phyloP scores from a whole-genome alignment of 2,888 invertebrate species.

The Tachina fera region DNA sequence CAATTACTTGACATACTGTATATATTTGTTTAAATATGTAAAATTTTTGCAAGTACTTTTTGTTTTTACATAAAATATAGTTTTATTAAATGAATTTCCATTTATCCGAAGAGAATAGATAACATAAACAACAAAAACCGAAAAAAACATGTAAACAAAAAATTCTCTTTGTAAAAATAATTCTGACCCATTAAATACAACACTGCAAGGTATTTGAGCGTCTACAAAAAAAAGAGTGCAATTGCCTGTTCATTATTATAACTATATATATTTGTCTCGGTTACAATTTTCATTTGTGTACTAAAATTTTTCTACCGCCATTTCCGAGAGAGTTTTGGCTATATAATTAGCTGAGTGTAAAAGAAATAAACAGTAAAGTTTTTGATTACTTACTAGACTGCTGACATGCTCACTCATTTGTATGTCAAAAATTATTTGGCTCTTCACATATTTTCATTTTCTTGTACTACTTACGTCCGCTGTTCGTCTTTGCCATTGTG shows the following conservation, averaged over 20 bases:
- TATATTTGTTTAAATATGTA: too few species aligned
- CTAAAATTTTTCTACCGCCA: conserved; percentile 62
- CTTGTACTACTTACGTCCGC: conserved; percentile 69
- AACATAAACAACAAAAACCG: conserved; percentile 22
- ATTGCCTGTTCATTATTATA: conserved; percentile 1
- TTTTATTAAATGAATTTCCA: conserved; percentile 7
- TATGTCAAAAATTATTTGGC: conserved; percentile 55
- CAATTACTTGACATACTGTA: too few species aligned
- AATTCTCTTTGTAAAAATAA: conserved; percentile 14
- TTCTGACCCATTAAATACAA: conserved; percentile 69
- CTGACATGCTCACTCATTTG: conserved; percentile 58
- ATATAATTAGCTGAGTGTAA: conserved; percentile 31
- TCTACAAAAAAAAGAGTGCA: conserved; percentile 50
- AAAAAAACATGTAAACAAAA: conserved; percentile 61
- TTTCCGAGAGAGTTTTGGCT: conserved; percentile 51
- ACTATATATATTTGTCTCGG: conserved; percentile 38
- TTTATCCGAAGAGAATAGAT: background rate
- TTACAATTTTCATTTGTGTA: conserved; percentile 44
- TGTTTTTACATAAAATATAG: background rate
- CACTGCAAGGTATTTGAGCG: conserved; percentile 54
- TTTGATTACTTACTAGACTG: conserved; percentile 29
- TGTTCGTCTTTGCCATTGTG: conserved; percentile 64
- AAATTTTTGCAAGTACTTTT: background rate
- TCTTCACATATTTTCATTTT: conserved; percentile 40
- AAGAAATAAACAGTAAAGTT: conserved; percentile 39